A percentile compares a stretch with the other conserved stretches of the same genome.
These are phyloP conservation scores for Diarsia mendica DNA, from an alignment of 2,888 invertebrate species.

Conservation along the genomic window DNA sequence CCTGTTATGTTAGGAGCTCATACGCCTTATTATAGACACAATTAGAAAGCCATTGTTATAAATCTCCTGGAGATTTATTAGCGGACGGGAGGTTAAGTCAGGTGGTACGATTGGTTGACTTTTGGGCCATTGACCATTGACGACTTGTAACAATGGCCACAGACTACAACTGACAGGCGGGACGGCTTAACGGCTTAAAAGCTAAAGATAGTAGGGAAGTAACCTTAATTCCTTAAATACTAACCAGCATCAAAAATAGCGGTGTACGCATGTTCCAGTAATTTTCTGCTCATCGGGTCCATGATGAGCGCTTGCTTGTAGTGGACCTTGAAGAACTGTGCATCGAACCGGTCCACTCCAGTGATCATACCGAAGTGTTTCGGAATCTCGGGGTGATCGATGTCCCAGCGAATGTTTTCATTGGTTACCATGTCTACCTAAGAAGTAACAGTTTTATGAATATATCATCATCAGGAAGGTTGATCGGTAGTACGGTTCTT, in stretches of 20 bases:
- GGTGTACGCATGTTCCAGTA: conserved; percentile 92
- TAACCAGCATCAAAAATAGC: conserved; percentile 92
- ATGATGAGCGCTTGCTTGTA: conserved; percentile 91
- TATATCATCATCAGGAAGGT: neutral
- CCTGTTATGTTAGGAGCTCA: too few relatives aligned
- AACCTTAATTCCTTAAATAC: too few relatives aligned
- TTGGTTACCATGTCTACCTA: conserved; percentile 92
- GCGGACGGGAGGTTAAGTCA: too few relatives aligned
- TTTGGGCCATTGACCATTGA: too few relatives aligned
- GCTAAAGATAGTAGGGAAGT: too few relatives aligned
- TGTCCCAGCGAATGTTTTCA: conserved; percentile 60
- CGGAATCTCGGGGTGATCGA: conserved; percentile 91
- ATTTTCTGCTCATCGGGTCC: conserved; percentile 92
- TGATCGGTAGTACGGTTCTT: too few relatives aligned
- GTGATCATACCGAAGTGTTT: conserved; percentile 91
- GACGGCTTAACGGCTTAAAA: neutral
- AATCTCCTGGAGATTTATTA: too few relatives aligned
- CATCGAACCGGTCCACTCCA: conserved; percentile 91
- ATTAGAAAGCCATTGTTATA: too few relatives aligned
- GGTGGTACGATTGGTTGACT: too few relatives aligned
- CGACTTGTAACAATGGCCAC: too few relatives aligned
- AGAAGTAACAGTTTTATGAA: neutral
- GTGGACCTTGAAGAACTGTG: conserved; percentile 92
- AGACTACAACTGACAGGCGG: neutral
- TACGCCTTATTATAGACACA: too few relatives aligned